Evolutionary conservation across 2,888 invertebrate species (phyloP), one percentile per base, ranked within the genome.

Genomic region (Drepanosiphum platanoidis): DNA sequence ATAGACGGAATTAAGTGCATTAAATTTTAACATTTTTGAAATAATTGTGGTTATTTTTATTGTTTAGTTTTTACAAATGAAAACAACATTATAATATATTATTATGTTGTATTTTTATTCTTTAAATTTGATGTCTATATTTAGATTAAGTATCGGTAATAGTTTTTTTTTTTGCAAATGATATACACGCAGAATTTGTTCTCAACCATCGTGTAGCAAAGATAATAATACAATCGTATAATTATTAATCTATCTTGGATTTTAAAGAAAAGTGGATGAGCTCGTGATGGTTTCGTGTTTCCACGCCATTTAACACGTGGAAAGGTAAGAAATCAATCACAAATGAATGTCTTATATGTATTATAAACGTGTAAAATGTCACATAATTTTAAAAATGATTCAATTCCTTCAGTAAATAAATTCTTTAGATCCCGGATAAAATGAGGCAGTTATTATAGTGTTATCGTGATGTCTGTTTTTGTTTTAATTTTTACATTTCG

Each of bases 281-380:
- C 58, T 71, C 80, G 58, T 81, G 80, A 36, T 36, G n/a, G 30
- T 71, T 81, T 81, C 80, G 70, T 81, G 80, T 71, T 81, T 70
- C 8, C 27, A 7, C 18, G 27, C 70, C 18, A 52, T 36, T 52
- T 52, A 58, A 58, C 58, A 81, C 70, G 81, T 71, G 81, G 0
- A 71, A 39, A 71, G 39, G 30, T 22, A 58, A 36, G n/a, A 13
- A 36, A 80, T 80, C 52, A 52, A 80, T 70, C 22, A 22, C 68
- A 36, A 58, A 70, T 36, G 46, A 64, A 39, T 30, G 3, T 34
- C 15, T 32, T 34, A 18, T 32, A 66, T 30, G 32, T 52, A 52
- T 22, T n/a, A 7, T n/a, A n/a, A 42, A 61, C n/a, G 5, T n/a
- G 27, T 27, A 2, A 61, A 61, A 61, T 22, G 3, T 9, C 27